These are phyloP conservation scores for Sebastiscus tertius DNA, from an alignment of 2,797 vertebrate genomes.

Conservation along the genomic window DNA sequence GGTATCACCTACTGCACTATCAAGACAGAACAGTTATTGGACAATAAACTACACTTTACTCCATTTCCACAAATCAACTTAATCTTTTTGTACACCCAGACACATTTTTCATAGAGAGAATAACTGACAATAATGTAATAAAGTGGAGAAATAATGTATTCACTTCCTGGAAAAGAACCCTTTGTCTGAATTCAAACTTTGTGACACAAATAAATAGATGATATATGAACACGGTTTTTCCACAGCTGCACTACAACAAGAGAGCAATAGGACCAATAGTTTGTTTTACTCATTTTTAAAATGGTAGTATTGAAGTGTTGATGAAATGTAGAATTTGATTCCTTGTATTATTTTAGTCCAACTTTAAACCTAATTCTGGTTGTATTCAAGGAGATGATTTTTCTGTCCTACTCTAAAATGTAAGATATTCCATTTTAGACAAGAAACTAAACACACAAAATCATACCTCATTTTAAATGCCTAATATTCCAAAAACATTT, in stretches of 20 bases:
- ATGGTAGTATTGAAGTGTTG: not conserved
- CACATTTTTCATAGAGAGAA: not conserved
- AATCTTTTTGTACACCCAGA: not conserved
- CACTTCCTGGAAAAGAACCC: not conserved
- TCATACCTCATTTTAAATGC: not conserved
- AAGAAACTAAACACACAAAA: not conserved
- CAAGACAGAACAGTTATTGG: not conserved
- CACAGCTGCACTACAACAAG: not conserved
- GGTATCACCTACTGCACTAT: not conserved
- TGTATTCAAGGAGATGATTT: not conserved
- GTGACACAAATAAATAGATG: not conserved
- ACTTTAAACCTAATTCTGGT: not conserved
- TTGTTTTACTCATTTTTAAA: not conserved
- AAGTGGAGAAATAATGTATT: not conserved
- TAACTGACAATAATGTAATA: not conserved
- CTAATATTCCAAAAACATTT: not conserved
- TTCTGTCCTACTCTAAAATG: not conserved
- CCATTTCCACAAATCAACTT: not conserved
- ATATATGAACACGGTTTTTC: not conserved
- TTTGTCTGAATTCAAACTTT: not conserved
- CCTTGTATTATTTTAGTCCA: not conserved
- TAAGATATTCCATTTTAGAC: not conserved
- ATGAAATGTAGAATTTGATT: not conserved
- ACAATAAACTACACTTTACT: not conserved
- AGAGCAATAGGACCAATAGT: not conserved